phyloP scores from a whole-genome alignment of 2,113 vertebrate species.

The Delphinus delphis region DNA sequence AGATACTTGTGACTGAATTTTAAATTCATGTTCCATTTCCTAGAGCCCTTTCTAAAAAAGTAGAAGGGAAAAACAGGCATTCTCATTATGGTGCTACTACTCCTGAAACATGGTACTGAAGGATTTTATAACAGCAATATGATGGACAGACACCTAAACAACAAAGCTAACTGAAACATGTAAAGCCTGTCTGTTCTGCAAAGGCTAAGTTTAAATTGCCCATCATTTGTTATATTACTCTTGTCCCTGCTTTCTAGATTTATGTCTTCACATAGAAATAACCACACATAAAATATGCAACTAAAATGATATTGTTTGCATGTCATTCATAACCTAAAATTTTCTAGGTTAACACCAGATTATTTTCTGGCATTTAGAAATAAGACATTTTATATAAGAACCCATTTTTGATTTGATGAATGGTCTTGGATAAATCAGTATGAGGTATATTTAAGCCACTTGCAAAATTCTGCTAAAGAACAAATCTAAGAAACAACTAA shows the following conservation, averaged over 20 bases:
- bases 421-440: conserved; percentile 27
- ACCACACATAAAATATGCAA: not conserved
- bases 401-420: conserved; percentile 34
- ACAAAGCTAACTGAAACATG: not conserved
- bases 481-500: conserved; percentile 45
- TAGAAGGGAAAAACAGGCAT: not conserved
- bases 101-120: not conserved
- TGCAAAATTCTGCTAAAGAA: conserved; percentile 39
- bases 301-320: not conserved
- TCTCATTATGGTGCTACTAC: not conserved
- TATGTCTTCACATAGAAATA: conserved; percentile 30
- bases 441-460: not conserved
- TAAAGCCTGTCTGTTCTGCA: conserved; percentile 8
- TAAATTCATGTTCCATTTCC: conserved; percentile 25
- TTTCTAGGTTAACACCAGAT: conserved; percentile 9
- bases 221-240: not conserved
- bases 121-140: not conserved
- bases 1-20: not conserved
- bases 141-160: not conserved
- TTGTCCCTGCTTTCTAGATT: not conserved
- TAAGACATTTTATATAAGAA: conserved; percentile 29
- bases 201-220: not conserved
- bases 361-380: conserved; percentile 48
- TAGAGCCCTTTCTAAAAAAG: conserved; percentile 16
- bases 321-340: not conserved